Evolutionary conservation across 1,140 invertebrate genomes (phyloP).

Genomic region (Bombus confusus): DNA sequence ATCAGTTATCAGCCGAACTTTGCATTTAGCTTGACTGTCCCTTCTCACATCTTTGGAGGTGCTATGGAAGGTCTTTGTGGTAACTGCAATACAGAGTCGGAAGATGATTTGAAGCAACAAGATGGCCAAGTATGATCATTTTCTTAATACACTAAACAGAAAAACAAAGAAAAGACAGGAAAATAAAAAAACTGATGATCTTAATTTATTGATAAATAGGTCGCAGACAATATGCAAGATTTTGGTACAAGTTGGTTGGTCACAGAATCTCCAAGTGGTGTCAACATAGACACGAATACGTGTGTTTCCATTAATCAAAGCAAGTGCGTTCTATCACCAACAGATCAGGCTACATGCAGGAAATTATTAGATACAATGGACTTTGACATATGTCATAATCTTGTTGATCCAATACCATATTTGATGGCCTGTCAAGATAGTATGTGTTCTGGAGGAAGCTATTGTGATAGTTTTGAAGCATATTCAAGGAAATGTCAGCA

Average conservation of each 20-base stretch:
- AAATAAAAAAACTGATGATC: neutral
- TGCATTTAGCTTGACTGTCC: conserved; percentile 85
- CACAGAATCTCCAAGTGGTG: conserved; percentile 76
- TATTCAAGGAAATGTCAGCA: conserved; percentile 89
- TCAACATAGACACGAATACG: conserved; percentile 60
- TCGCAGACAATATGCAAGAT: conserved; percentile 76
- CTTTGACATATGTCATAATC: conserved; percentile 88
- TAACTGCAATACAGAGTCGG: conserved; percentile 87
- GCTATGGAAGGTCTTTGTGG: conserved; percentile 91
- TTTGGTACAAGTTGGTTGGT: conserved; percentile 86
- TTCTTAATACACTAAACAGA: neutral
- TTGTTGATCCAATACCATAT: conserved; percentile 87
- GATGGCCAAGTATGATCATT: conserved; percentile 77
- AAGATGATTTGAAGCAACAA: conserved; percentile 85
- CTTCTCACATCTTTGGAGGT: conserved; percentile 88
- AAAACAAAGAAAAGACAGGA: no score
- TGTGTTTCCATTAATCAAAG: conserved; percentile 70
- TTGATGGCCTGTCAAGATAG: conserved; percentile 87
- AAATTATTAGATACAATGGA: conserved; percentile 84
- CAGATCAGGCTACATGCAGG: conserved; percentile 86
- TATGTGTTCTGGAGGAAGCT: conserved; percentile 83
- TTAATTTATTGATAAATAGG: conserved; percentile 25
- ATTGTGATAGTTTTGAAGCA: conserved; percentile 86
- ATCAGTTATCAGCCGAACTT: conserved; percentile 78
- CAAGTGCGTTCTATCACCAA: conserved; percentile 80